Conservation (phyloP, 2,888 invertebrate genomes). For the Polydesmus complanatus region DNA sequence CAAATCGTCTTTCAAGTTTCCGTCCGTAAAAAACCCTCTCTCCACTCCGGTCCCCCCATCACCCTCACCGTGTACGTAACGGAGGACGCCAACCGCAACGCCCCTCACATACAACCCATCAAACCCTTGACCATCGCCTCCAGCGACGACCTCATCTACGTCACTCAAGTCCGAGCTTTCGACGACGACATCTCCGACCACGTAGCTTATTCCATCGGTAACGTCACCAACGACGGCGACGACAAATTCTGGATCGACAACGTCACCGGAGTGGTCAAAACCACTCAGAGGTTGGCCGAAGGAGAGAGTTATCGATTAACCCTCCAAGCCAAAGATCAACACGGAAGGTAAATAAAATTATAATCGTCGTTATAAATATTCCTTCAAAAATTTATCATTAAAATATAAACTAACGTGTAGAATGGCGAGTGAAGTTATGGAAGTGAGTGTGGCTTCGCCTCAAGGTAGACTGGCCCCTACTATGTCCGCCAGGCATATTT, state of each 20-base stretch:
- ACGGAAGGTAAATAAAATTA: constrained; percentile 43
- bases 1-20: constrained; percentile 77
- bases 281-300: constrained; percentile 63
- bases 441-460: constrained; percentile 58
- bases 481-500: constrained; percentile 62
- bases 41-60: constrained; percentile 70
- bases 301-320: constrained; percentile 83
- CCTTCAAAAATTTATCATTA: not conserved
- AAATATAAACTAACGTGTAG: constrained; percentile 13
- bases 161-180: constrained; percentile 45
- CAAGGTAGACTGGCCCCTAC: constrained; percentile 71
- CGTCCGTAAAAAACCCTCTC: constrained; percentile 60
- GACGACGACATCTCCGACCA: constrained; percentile 72
- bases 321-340: constrained; percentile 60
- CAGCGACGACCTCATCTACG: constrained; percentile 51
- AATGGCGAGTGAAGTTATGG: constrained; percentile 65
- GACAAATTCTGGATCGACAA: constrained; percentile 74
- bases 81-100: constrained; percentile 78
- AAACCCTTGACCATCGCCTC: constrained; percentile 69
- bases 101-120: constrained; percentile 63
- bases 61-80: too few relatives aligned
- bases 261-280: constrained; percentile 50
- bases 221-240: constrained; percentile 78
- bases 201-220: constrained; percentile 69
- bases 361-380: not conserved